phyloP scores from a whole-genome alignment of 2,888 invertebrate species.

The Pinctada fucata region DNA sequence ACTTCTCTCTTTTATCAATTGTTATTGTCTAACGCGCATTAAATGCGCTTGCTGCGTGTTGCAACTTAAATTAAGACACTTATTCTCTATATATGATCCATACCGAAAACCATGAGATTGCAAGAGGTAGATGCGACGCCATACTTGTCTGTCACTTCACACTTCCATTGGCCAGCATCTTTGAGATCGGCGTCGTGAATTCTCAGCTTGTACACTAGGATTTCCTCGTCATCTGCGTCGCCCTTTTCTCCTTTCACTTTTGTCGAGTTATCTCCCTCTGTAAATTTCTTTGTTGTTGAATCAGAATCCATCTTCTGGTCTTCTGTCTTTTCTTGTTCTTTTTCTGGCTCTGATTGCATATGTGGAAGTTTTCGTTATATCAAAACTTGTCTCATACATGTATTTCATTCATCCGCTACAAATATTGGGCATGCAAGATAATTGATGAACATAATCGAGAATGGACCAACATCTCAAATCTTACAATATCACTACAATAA shows the following conservation, averaged over 20 bases:
- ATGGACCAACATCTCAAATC: too few species aligned
- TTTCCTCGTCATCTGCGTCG: slow-evolving; percentile 34
- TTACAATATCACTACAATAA: too few species aligned
- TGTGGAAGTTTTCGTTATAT: too few species aligned
- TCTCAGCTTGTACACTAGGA: slow-evolving; percentile 36
- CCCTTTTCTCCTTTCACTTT: background rate
- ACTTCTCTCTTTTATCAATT: too few species aligned
- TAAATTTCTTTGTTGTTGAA: background rate
- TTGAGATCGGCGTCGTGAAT: slow-evolving; percentile 41
- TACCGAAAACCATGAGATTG: slow-evolving; percentile 51
- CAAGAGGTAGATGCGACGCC: slow-evolving; percentile 49
- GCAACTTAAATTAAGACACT: too few species aligned
- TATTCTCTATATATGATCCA: background rate
- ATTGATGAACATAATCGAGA: too few species aligned
- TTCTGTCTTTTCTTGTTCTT: slow-evolving; percentile 15
- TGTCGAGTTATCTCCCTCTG: background rate
- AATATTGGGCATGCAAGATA: too few species aligned
- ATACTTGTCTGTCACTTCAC: slow-evolving; percentile 49
- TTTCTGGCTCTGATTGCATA: background rate
- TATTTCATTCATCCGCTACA: too few species aligned
- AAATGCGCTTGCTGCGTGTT: too few species aligned
- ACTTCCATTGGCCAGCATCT: slow-evolving; percentile 51
- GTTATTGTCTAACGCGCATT: too few species aligned
- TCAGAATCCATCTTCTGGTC: background rate
- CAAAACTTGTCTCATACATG: too few species aligned